These are phyloP conservation scores for Hedychridium roseum DNA, from an alignment of 2,888 invertebrate genomes.

Conservation along the genomic window DNA sequence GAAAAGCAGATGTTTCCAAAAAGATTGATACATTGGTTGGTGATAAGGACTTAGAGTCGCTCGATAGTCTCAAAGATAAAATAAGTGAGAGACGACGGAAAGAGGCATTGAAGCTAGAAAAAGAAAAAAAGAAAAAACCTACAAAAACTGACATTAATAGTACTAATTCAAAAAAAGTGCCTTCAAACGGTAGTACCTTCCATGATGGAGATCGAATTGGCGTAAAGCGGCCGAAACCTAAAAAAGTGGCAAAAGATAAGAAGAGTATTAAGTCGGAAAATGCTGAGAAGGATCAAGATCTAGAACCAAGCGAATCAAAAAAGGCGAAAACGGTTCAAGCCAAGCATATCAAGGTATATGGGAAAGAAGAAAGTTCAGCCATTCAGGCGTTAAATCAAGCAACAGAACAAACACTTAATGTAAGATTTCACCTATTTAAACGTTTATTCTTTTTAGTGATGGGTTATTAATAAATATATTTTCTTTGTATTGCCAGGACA, in stretches of 20 bases:
- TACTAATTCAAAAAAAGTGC: conserved; percentile 60
- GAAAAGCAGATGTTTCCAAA: conserved; percentile 50
- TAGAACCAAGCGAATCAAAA: conserved; percentile 44
- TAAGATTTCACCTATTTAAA: conserved; percentile 31
- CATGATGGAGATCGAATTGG: conserved; percentile 51
- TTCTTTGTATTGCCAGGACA: conserved; percentile 73
- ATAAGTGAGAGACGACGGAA: conserved; percentile 58
- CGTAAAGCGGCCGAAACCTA: conserved; percentile 52
- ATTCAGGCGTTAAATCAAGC: conserved; percentile 76
- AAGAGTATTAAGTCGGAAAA: conserved; percentile 37
- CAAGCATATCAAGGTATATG: conserved; percentile 52
- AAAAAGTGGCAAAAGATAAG: conserved; percentile 50
- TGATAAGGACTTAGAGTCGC: conserved; percentile 58
- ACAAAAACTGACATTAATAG: conserved; percentile 44
- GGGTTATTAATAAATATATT: not conserved
- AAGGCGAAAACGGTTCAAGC: conserved; percentile 47
- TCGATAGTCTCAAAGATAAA: conserved; percentile 59
- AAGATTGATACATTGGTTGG: conserved; percentile 49
- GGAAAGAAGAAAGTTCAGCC: conserved; percentile 64
- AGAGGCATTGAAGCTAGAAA: conserved; percentile 56
- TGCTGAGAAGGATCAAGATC: conserved; percentile 33
- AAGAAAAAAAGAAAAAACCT: conserved; percentile 52
- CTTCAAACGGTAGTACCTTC: conserved; percentile 60
- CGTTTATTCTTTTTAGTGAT: not conserved
- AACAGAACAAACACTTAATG: conserved; percentile 73